A percentile compares a stretch with the other conserved stretches of the same genome.
Evolutionary conservation across 2,113 vertebrate genomes (phyloP).

Genomic region (Cavia aperea): DNA sequence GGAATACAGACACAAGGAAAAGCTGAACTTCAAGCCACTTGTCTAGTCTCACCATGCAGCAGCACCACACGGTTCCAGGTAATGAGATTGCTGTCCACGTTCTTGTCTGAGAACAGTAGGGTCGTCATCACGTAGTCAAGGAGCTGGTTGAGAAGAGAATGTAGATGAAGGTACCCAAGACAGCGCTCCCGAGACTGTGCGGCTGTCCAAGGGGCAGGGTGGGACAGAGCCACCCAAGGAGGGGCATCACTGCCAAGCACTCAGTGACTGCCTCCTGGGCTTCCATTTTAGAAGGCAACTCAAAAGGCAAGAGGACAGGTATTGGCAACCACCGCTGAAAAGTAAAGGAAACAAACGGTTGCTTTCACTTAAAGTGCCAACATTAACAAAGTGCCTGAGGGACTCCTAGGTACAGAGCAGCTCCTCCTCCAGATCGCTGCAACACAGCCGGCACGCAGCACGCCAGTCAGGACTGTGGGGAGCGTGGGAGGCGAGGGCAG

Average conservation of each 20-base stretch:
- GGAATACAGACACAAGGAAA: background rate
- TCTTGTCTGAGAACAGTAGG: slow-evolving; percentile 94
- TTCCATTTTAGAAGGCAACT: background rate
- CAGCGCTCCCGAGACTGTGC: background rate
- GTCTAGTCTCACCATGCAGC: slow-evolving; percentile 85
- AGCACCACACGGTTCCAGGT: slow-evolving; percentile 96
- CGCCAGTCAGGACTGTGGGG: background rate
- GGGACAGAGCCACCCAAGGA: background rate
- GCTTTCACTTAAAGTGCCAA: background rate
- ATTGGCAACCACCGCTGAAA: accelerated
- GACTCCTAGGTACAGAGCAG: no score
- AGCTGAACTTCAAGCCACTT: accelerated
- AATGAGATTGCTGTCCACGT: slow-evolving; percentile 92
- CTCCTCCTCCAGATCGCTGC: no score
- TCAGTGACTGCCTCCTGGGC: no score
- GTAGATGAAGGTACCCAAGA: background rate
- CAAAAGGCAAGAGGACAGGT: no score
- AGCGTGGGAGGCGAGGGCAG: background rate
- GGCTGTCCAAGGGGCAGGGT: background rate
- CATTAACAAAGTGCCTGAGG: background rate
- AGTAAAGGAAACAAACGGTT: background rate
- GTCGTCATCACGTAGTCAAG: slow-evolving; percentile 93
- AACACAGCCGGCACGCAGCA: no score
- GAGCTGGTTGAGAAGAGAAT: slow-evolving; percentile 77
- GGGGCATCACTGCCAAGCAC: accelerated